Evolutionary conservation across 2,888 invertebrate species (phyloP).

Genomic region (Holacanthella duospinosa): DNA sequence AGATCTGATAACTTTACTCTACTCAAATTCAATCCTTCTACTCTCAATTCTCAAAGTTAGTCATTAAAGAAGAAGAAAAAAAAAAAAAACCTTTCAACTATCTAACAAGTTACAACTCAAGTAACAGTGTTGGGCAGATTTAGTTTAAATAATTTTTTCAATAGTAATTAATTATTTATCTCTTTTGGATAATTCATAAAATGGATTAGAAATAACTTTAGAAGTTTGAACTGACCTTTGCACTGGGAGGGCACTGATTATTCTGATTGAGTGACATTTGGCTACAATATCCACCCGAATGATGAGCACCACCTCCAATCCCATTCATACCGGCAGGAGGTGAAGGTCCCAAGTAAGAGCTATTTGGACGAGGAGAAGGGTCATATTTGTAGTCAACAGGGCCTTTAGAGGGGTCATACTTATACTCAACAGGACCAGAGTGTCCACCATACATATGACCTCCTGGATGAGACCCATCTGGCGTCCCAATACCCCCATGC

Average conservation of each 20-base stretch:
- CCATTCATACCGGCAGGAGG: slow-evolving; percentile 24
- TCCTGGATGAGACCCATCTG: slow-evolving; percentile 26
- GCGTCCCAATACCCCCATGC: slow-evolving; percentile 32
- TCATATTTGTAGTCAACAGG: background rate
- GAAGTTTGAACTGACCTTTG: no score
- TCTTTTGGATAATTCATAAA: no score
- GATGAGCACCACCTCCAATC: slow-evolving; percentile 27
- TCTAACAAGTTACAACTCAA: no score
- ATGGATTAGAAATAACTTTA: no score
- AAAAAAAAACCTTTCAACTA: no score
- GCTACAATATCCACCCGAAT: slow-evolving; percentile 35
- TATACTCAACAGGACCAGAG: background rate
- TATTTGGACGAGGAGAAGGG: slow-evolving; percentile 11
- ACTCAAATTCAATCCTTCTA: no score
- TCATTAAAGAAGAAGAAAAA: no score
- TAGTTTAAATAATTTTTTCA: no score
- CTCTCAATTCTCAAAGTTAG: no score
- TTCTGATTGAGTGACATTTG: slow-evolving; percentile 36
- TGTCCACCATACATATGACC: slow-evolving; percentile 27
- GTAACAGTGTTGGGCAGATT: background rate
- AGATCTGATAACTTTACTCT: no score
- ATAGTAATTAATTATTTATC: no score
- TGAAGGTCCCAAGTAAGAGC: slow-evolving; percentile 18
- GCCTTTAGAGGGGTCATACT: background rate
- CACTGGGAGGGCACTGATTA: slow-evolving; percentile 29